Conservation (phyloP, 64 coral and sea anemone genomes). For the Stichodactyla helianthus region DNA sequence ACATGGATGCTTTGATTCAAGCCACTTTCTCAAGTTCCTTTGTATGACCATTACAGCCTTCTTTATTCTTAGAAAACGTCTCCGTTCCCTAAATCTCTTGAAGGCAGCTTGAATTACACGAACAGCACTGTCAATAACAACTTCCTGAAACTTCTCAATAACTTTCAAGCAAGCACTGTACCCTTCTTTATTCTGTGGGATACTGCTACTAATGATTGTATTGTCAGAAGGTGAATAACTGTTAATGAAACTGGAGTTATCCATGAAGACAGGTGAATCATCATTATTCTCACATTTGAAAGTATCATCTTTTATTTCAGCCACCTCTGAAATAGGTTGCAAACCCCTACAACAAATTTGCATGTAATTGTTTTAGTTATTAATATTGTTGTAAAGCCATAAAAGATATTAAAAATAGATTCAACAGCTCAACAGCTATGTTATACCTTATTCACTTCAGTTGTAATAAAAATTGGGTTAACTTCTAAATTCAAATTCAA, state of each 20-base stretch:
- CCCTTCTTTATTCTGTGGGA: constrained; percentile 33
- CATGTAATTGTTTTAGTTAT: background rate
- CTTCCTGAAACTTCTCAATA: constrained; percentile 89
- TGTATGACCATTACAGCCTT: constrained; percentile 78
- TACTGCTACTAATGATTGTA: constrained; percentile 5
- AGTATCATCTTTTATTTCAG: constrained; percentile 59
- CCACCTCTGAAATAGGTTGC: constrained; percentile 80
- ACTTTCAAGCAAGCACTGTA: constrained; percentile 86
- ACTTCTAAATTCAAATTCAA: background rate
- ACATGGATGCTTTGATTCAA: constrained; percentile 27
- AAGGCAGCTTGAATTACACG: constrained; percentile 86
- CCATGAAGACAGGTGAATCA: background rate
- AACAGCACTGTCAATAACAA: constrained; percentile 83
- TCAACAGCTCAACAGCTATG: background rate
- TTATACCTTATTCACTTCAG: background rate
- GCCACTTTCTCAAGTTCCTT: constrained; percentile 70
- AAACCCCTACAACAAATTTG: constrained; percentile 30
- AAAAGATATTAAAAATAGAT: background rate
- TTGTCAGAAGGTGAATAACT: background rate
- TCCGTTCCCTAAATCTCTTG: constrained; percentile 72
- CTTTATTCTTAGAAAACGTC: constrained; percentile 67
- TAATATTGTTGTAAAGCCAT: background rate
- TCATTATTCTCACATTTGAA: constrained; percentile 1
- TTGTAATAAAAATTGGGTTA: background rate
- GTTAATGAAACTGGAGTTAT: background rate